Percentiles rank a stretch among this genome's conserved stretches.
phyloP scores from a whole-genome alignment of 2,888 invertebrate species.

The Philopedon plagiatum region DNA sequence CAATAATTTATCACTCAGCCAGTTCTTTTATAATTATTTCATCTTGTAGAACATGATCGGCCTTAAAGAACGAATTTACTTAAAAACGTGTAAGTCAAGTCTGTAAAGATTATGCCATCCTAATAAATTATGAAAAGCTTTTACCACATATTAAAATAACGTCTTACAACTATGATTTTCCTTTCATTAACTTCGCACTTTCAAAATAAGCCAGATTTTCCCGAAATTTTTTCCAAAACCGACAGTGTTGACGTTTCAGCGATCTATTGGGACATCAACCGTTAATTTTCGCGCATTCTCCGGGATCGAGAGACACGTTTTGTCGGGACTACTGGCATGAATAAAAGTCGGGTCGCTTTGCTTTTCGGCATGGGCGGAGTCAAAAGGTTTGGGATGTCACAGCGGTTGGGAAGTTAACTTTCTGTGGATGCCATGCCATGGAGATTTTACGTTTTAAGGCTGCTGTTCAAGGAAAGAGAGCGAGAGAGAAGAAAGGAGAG shows the following conservation, averaged over 20 bases:
- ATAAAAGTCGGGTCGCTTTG: slow-evolving; percentile 54
- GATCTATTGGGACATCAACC: background rate
- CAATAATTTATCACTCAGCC: no score
- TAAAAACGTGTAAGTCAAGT: no score
- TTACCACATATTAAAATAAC: no score
- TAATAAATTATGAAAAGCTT: no score
- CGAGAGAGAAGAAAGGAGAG: slow-evolving; percentile 10
- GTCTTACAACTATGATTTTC: background rate
- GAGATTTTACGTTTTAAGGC: slow-evolving; percentile 49
- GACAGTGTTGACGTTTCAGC: slow-evolving; percentile 15
- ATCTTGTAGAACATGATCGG: no score
- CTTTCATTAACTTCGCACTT: background rate
- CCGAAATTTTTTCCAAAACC: background rate
- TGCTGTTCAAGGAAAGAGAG: slow-evolving; percentile 15
- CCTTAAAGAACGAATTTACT: no score
- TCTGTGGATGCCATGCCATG: slow-evolving; percentile 61
- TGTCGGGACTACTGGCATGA: slow-evolving; percentile 67
- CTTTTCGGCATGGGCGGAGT: slow-evolving; percentile 48
- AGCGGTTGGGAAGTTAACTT: slow-evolving; percentile 68
- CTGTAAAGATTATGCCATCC: no score
- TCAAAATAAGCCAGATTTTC: background rate
- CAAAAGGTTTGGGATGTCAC: slow-evolving; percentile 64
- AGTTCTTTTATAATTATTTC: no score
- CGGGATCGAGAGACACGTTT: slow-evolving; percentile 62
- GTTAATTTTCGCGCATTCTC: slow-evolving; percentile 16